These are phyloP conservation scores for Muscidifurax raptorellus DNA, from an alignment of 1,140 invertebrate genomes.

Conservation along the genomic window DNA sequence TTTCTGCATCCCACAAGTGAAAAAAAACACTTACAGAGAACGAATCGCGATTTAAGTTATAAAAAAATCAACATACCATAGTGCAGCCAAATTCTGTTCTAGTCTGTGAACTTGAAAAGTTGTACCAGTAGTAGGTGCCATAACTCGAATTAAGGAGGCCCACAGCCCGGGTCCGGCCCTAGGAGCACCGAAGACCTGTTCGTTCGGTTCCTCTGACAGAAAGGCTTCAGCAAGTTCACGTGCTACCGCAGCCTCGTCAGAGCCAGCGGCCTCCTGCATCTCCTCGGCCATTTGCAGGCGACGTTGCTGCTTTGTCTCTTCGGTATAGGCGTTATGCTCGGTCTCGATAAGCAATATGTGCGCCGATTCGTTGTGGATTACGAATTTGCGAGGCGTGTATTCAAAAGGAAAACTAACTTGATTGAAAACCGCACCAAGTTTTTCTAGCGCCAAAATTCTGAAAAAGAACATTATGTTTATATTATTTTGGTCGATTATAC, in stretches of 20 bases:
- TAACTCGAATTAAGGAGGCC: conserved; percentile 95
- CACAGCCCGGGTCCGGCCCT: conserved; percentile 97
- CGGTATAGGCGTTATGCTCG: conserved; percentile 99
- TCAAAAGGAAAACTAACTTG: conserved; percentile 94
- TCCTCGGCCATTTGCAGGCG: conserved; percentile 92
- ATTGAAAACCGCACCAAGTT: conserved; percentile 99
- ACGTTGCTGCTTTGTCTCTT: conserved; percentile 95
- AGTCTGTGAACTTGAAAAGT: conserved; percentile 88
- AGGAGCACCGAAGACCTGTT: conserved; percentile 94
- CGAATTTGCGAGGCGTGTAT: conserved; percentile 97
- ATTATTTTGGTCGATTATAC: not conserved
- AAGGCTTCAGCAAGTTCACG: conserved; percentile 98
- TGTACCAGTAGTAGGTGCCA: conserved; percentile 90
- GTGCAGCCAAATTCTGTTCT: conserved; percentile 97
- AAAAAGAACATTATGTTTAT: not conserved
- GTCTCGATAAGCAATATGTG: conserved; percentile 96
- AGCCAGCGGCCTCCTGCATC: conserved; percentile 97
- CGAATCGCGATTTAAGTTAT: conserved; percentile 45
- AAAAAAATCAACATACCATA: conserved; percentile 81
- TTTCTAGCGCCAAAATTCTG: conserved; percentile 96
- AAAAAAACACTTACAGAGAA: conserved; percentile 34
- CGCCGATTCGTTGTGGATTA: conserved; percentile 95
- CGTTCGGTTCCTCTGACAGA: conserved; percentile 94
- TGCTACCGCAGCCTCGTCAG: conserved; percentile 95
- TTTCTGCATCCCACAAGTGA: conserved; percentile 29